These are phyloP conservation scores for Charina bottae DNA, from an alignment of 2,113 vertebrate species.

Conservation along the genomic window DNA sequence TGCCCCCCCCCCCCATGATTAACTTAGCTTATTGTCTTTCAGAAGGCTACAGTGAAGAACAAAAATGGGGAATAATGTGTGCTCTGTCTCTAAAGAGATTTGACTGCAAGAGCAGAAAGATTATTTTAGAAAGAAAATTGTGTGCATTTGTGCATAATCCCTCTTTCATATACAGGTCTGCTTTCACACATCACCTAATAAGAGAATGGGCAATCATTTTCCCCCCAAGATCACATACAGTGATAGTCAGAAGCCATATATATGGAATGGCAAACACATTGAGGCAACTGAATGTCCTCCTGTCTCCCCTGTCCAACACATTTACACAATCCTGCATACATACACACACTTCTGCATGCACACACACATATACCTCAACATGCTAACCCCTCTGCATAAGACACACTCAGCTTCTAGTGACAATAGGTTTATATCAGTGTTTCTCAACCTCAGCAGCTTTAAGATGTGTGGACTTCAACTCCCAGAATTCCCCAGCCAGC, in stretches of 20 bases:
- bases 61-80: conserved; percentile 12
- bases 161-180: background rate
- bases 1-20: conserved; percentile 1
- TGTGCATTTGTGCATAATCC: background rate
- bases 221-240: background rate
- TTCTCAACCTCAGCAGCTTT: background rate
- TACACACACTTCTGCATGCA: background rate
- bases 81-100: background rate
- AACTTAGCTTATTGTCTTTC: background rate
- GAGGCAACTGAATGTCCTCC: background rate
- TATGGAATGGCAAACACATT: background rate
- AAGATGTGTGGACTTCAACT: background rate
- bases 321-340: background rate
- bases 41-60: conserved; percentile 10
- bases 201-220: background rate
- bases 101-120: background rate
- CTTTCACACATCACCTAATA: background rate
- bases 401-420: background rate
- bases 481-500: background rate
- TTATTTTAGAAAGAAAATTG: background rate
- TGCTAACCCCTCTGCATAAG: background rate
- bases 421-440: background rate
- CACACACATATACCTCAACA: background rate
- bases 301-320: background rate
- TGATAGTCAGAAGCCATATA: background rate